Evolutionary conservation across 1,140 invertebrate genomes (phyloP), one percentile per base, ranked within the genome.

Genomic region (Aphidius gifuensis): DNA sequence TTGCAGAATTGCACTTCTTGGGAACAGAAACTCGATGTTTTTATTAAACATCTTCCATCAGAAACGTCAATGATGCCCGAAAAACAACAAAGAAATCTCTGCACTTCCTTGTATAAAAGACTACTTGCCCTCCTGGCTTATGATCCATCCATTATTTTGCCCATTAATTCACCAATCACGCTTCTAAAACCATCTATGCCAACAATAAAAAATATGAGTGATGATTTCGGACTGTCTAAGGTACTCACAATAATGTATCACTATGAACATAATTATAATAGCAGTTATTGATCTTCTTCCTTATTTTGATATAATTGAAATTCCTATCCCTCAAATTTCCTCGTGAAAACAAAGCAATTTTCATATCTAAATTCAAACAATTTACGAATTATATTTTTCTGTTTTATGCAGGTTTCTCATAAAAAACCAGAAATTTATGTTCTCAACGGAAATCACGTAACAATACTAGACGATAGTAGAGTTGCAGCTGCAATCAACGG

Each of bases 381-480:
- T n/a, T n/a, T n/a, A n/a, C n/a, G n/a, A n/a, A n/a, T n/a, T n/a
- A n/a, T n/a, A n/a, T n/a, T n/a, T n/a, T n/a, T n/a, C 43, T 60
- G 23, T 23, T 23, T 23, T 23, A 1, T 23, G 23, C 11, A 49
- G 77, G 39, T 80, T 4, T 78, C 79, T 5, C 55, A 38, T 38
- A 70, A 68, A 7, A 74, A 68, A 8, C 58, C 80, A 3, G 69
- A 71, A 16, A 61, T 78, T n/a, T 38, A 72, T 59, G 58, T 59
- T 1, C 7, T 71, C 0, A 71, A 78, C 67, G 90, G 90, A 11
- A 89, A 90, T 73, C 90, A 92, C 68, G 70, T 84, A 0, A 85
- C 83, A 11, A 88, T 92, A 67, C 68, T 91, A 60, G 85, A 90
- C 21, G 87, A 87, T 70, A 76, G 81, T 32, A 86, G 86, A 68